Percentiles rank a stretch among this genome's conserved stretches.
Evolutionary conservation across 2,113 vertebrate species (phyloP).

Genomic region (Lamprotornis superbus): DNA sequence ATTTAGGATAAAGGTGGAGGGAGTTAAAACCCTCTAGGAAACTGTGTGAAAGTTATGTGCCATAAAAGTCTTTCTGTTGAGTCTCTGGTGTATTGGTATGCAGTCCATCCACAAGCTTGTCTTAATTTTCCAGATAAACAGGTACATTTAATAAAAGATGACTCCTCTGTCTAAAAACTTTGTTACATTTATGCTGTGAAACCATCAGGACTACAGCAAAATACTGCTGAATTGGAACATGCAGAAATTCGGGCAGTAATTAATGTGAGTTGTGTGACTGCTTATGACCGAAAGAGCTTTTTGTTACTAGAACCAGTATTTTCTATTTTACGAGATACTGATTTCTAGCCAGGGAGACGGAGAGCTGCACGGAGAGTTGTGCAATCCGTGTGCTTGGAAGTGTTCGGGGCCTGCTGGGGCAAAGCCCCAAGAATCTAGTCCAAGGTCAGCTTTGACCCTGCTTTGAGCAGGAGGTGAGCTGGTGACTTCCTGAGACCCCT

Average conservation of each 20-base stretch:
- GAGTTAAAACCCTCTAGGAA: background rate
- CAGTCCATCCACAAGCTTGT: background rate
- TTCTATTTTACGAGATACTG: background rate
- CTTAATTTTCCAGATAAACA: slow-evolving; percentile 8
- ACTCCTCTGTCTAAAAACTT: background rate
- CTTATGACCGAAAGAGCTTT: background rate
- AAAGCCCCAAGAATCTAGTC: background rate
- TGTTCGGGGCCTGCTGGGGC: background rate
- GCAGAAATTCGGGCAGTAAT: slow-evolving; percentile 3
- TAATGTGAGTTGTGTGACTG: background rate
- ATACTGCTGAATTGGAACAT: background rate
- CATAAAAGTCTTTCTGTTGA: background rate
- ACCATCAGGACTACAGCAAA: background rate
- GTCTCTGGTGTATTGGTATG: background rate
- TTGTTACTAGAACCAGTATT: background rate
- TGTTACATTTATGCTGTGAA: background rate
- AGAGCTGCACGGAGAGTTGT: background rate
- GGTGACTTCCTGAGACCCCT: background rate
- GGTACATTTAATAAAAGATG: background rate
- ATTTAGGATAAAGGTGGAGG: background rate
- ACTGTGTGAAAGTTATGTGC: background rate
- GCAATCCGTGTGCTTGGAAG: background rate
- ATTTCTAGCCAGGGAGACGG: background rate
- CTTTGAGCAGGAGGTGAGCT: background rate
- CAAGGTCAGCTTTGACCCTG: background rate